These are phyloP conservation scores for Fragum fragum DNA, from an alignment of 2,888 invertebrate genomes.

Conservation along the genomic window DNA sequence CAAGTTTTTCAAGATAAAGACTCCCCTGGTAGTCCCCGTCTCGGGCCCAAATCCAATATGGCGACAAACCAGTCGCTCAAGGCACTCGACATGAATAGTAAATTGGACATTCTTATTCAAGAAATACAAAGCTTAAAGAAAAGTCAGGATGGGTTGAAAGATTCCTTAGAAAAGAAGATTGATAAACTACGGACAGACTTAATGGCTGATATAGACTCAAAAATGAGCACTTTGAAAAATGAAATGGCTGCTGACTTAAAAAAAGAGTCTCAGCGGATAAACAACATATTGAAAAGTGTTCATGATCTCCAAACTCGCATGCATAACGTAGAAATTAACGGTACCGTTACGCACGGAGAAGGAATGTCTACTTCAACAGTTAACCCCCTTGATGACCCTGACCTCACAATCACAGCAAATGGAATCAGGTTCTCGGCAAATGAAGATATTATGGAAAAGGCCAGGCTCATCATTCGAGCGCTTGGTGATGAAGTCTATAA, in stretches of 20 bases:
- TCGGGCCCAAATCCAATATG: too few species aligned
- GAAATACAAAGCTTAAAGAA: constrained; percentile 9
- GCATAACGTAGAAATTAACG: background rate
- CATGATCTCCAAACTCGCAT: background rate
- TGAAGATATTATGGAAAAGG: constrained; percentile 23
- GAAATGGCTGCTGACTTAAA: constrained; percentile 22
- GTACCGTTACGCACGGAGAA: background rate
- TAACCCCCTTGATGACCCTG: constrained; percentile 26
- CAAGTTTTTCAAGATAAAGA: too few species aligned
- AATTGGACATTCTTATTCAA: too few species aligned
- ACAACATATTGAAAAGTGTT: constrained; percentile 19
- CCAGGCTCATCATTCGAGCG: background rate
- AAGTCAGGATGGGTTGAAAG: constrained; percentile 25
- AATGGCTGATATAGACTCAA: constrained; percentile 25
- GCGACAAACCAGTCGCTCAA: too few species aligned
- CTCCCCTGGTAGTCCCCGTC: too few species aligned
- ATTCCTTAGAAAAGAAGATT: constrained; percentile 32
- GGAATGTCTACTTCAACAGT: background rate
- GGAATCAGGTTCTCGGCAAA: background rate
- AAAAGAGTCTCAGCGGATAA: constrained; percentile 10
- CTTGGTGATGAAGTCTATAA: constrained; percentile 22
- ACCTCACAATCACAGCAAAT: constrained; percentile 24
- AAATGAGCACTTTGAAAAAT: constrained; percentile 11
- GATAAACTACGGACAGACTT: constrained; percentile 43
- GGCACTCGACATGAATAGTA: too few species aligned